Base-by-base conservation (phyloP, 2,113 vertebrate genomes). In the Siniperca chuatsi region DNA sequence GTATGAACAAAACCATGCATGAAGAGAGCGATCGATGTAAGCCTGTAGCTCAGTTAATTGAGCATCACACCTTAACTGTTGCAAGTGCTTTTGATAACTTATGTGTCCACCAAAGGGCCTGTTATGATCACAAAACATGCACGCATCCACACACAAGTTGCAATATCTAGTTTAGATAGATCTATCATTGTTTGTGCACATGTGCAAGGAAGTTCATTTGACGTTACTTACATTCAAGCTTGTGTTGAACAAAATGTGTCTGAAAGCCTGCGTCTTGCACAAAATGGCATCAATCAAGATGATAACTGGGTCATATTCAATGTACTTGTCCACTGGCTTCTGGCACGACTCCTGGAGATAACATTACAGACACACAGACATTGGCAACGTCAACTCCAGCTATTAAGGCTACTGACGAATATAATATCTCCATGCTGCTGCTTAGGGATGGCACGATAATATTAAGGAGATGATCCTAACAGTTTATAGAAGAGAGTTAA, bases 231-330 rank as follows among this genome's bases (percentile, higher is more conserved):
- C 98, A 62, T 98, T 97, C 92, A 99, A 94, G 82, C 95, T 95
- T 8, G 98, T 98, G 91, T 99, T 99, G 94, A 98, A 99, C 87
- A 99, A 92, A 89, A 99, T 97, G 92, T 99, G 98, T 48, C 98
- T 96, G 89, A 98, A 99, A 5, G 97, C 98, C 87, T 99, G 98
- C 20, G 96, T 96, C 96, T 99, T 99, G 91, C 98, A 99, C 83
- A 99, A 91, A 91, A 99, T 94, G 61, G 97, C 98, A 94, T 99
- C 98, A 84, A 99, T 98, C 84, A 99, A 93, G 91, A 99, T 98
- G 81, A 99, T 98, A 61, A 99, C 98, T n/a, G 97, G 97, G 92
- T 99, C 98, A 92, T 99, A 99, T 84, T 99, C 98, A 8, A 99
- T 97, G 52, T 99, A 99, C 91, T 98, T 99, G 93, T 99, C 98